Base-by-base conservation (phyloP, 2,888 invertebrate species). In the Saturnia pavonia region DNA sequence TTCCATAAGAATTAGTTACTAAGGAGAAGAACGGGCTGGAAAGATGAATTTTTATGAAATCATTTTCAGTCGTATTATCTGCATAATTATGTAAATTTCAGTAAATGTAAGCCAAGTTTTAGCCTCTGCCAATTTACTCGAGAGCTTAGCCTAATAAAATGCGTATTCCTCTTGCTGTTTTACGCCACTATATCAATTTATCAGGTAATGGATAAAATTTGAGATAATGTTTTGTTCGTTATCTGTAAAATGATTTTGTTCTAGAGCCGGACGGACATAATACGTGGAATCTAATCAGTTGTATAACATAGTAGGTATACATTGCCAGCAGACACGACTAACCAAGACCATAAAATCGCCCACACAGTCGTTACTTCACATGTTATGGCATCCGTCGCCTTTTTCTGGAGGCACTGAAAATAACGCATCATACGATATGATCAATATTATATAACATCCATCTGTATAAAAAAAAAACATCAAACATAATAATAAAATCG, bases 251-350 rank as follows among this genome's bases (percentile, higher is more conserved):
- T 27, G 57, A 60, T 60, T 60, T 60, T 60, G 11, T 60, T 27
- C 57, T 27, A 14, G 14, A 16, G 27, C 57, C 57, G 57, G 57
- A 60, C 57, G 57, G 0, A 27, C 14, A 60, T 60, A 60, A 60
- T 60, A 60, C 57, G 57, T 60, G 57, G 57, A 60, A 60, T 60
- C 57, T 60, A 60, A 60, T 60, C 57, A 60, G 57, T 14, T 60
- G 57, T 60, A 60, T 60, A n/a, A 60, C 57, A 22, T 54, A 54
- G 43, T 43, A 43, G 43, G 48, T 51, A 51, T 19, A 51, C 19
- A 51, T 57, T 25, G 40, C n/a, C n/a, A 19, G 40, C 65, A 40
- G n/a, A 34, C 19, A 40, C 65, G 19, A 65, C 40, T 40, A 65
- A 65, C 65, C 40, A 9, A 16, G 65, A 65, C 65, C 2, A 40